phyloP scores from a whole-genome alignment of 2,113 vertebrate genomes.

The Xyrauchen texanus region DNA sequence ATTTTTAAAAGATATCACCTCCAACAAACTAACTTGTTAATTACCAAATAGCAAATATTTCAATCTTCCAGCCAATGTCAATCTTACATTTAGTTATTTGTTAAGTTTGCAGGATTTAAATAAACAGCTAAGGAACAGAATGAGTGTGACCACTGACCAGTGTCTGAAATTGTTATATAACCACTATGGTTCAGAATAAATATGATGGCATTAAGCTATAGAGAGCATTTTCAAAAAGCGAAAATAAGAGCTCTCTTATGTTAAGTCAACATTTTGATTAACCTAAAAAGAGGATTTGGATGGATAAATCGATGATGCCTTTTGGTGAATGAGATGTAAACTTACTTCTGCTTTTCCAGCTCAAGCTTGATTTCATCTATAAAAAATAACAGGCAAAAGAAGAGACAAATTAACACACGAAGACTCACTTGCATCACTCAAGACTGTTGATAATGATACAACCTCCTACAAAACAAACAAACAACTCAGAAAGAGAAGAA shows the following conservation, averaged over 20 bases:
- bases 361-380: conserved; percentile 61
- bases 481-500: not conserved
- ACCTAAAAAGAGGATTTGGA: not conserved
- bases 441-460: not conserved
- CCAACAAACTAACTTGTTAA: too few relatives aligned
- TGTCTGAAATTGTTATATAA: conserved; percentile 7
- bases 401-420: not conserved
- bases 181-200: not conserved
- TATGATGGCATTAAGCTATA: not conserved
- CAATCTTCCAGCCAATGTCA: too few relatives aligned
- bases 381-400: not conserved
- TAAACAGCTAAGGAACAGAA: not conserved
- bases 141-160: not conserved
- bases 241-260: not conserved
- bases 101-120: not conserved
- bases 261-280: not conserved
- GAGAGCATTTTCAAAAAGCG: not conserved
- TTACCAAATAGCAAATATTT: too few relatives aligned
- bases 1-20: too few relatives aligned
- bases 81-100: too few relatives aligned
- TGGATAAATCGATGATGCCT: not conserved
- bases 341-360: conserved; percentile 60
- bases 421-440: not conserved
- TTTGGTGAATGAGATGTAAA: conserved; percentile 7
- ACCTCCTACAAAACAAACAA: not conserved